These are phyloP conservation scores for Cebus imitator DNA, from an alignment of 2,113 vertebrate genomes.

Conservation along the genomic window DNA sequence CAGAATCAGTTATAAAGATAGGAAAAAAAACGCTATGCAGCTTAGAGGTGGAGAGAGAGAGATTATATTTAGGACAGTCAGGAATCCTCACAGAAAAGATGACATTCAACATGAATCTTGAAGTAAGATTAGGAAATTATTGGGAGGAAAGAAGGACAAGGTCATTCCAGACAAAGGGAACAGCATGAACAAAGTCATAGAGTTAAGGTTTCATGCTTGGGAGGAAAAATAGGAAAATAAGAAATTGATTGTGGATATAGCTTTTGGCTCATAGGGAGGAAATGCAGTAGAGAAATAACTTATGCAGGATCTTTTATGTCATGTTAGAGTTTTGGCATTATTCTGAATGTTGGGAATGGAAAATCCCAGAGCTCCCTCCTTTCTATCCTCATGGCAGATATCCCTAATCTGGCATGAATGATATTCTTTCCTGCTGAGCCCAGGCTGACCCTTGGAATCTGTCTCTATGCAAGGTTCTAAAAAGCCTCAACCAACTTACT, in stretches of 20 bases:
- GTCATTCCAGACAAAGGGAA: neutral
- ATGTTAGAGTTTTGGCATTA: neutral
- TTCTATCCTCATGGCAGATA: neutral
- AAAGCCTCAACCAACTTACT: neutral
- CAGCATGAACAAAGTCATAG: neutral
- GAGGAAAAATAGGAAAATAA: constrained; percentile 16
- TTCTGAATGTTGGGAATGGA: neutral
- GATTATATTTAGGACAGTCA: neutral
- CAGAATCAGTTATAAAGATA: constrained; percentile 34
- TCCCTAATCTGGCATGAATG: neutral
- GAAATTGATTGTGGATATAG: neutral
- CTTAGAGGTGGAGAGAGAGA: neutral
- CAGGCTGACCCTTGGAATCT: neutral
- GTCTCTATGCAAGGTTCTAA: neutral
- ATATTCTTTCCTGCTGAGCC: neutral
- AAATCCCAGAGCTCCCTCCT: neutral
- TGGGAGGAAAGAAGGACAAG: neutral
- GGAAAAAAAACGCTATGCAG: neutral
- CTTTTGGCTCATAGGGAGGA: neutral
- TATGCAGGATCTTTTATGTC: neutral
- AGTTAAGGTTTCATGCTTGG: neutral
- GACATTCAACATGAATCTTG: neutral
- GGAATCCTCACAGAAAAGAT: neutral
- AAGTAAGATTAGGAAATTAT: neutral
- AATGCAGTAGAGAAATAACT: neutral